Evolutionary conservation across 2,888 invertebrate genomes (phyloP).

Genomic region (Papilio demoleus): DNA sequence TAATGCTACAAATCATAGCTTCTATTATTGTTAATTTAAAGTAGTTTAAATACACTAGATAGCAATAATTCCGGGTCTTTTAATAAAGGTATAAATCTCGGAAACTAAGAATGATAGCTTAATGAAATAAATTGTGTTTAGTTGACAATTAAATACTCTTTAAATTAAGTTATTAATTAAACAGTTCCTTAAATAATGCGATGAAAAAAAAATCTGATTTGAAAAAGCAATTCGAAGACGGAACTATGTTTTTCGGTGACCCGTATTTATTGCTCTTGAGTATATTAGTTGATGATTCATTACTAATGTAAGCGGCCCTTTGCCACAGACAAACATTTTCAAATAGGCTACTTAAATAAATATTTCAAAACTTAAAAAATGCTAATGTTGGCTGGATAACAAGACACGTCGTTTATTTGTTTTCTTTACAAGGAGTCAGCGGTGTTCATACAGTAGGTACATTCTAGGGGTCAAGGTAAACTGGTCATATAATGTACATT

Average conservation of each 20-base stretch:
- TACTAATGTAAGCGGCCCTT: constrained; percentile 61
- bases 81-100: no score
- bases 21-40: constrained; percentile 51
- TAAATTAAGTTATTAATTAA: no score
- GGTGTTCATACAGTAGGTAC: constrained; percentile 33
- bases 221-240: no score
- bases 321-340: constrained; percentile 60
- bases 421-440: constrained; percentile 43
- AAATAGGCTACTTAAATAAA: constrained; percentile 72
- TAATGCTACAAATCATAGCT: constrained; percentile 34
- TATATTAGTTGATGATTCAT: constrained; percentile 57
- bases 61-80: no score
- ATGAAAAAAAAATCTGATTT: no score
- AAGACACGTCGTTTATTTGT: constrained; percentile 38
- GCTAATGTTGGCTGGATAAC: constrained; percentile 51
- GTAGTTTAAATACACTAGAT: no score
- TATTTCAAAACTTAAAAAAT: constrained; percentile 68
- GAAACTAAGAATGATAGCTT: no score
- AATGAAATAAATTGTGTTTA: no score
- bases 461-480: constrained; percentile 35
- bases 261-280: no score
- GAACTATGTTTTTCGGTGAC: no score
- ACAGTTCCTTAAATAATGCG: no score
- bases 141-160: no score
- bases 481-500: constrained; percentile 41